These are phyloP conservation scores for Sitodiplosis mosellana DNA, from an alignment of 1,140 invertebrate species.

Conservation along the genomic window DNA sequence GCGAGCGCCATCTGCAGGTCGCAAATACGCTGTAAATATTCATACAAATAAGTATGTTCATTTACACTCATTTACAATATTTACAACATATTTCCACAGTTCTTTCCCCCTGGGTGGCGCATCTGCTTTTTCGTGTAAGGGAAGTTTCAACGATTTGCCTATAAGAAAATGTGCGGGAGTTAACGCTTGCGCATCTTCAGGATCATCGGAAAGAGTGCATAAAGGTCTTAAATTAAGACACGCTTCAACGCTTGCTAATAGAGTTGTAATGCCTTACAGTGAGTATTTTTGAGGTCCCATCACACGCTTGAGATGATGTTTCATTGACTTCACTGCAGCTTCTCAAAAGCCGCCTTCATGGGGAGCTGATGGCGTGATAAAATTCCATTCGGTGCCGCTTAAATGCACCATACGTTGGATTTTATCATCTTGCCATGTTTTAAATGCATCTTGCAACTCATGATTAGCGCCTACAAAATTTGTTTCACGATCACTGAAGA, in stretches of 20 bases:
- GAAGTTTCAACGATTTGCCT: slow-evolving; percentile 4
- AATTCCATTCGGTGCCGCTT: slow-evolving; percentile 9
- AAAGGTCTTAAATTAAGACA: slow-evolving; percentile 12
- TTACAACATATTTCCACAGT: no score
- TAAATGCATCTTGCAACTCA: slow-evolving; percentile 5
- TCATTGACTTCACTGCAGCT: slow-evolving; percentile 12
- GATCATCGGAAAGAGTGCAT: slow-evolving; percentile 5
- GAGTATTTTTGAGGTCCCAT: slow-evolving; percentile 5
- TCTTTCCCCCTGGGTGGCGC: no score
- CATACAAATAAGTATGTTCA: no score
- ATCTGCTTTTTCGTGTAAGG: not conserved
- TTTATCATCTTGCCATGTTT: not conserved
- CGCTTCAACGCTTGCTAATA: slow-evolving; percentile 10
- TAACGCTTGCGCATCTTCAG: slow-evolving; percentile 7
- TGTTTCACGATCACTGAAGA: slow-evolving; percentile 20
- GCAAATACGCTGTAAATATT: no score
- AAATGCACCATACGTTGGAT: not conserved
- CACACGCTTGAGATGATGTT: slow-evolving; percentile 8
- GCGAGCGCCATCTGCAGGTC: no score
- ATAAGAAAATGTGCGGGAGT: slow-evolving; percentile 12
- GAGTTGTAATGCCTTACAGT: slow-evolving; percentile 11
- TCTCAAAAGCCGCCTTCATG: slow-evolving; percentile 23
- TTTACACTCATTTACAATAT: no score
- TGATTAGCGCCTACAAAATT: slow-evolving; percentile 19
- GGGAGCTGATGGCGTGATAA: slow-evolving; percentile 13